Evolutionary conservation across 2,113 vertebrate species (phyloP), one percentile per base, ranked within the genome.

Genomic region (Solea senegalensis): DNA sequence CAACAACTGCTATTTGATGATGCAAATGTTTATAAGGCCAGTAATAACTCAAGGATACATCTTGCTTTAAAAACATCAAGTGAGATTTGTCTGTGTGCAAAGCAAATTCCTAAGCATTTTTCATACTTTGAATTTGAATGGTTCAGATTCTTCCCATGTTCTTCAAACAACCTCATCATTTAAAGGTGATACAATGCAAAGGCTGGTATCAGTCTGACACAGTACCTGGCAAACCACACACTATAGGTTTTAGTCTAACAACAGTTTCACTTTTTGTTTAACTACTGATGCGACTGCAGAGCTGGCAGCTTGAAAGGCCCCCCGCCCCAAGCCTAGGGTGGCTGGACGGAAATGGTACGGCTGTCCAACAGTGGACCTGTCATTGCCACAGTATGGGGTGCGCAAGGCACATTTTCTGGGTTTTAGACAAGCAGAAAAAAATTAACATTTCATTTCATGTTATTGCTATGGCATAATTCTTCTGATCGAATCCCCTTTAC

Each of bases 381-480:
- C 76, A 84, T 62, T 34, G 8, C 39, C 51, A 15, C 62, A 71
- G 77, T 76, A 62, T 73, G 69, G 26, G 50, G 58, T 73, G 39
- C 26, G n/a, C 0, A 60, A 53, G 61, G 59, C 43, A 67, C 46
- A 52, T 78, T 70, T 57, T 60, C 66, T 57, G 40, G 59, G 68
- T 68, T 72, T 77, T 54, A 61, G 74, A 83, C 72, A 76, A 68
- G 74, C 65, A 26, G 48, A 64, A 69, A 63, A 63, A 71, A 79
- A 82, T 65, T 53, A 70, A 70, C 65, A 69, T 59, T 49, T 41
- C 48, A 51, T 50, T 76, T 72, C 55, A 63, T 34, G 34, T 6
- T 34, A 34, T 4, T 57, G 34, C 61, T 69, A 15, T 10, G 11
- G 52, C 41, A 49, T 46, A 74, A 63, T 51, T 69, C 51, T 51